Evolutionary conservation across 2,113 vertebrate genomes (phyloP), one percentile per base, ranked within the genome.

Genomic region (Scophthalmus maximus): DNA sequence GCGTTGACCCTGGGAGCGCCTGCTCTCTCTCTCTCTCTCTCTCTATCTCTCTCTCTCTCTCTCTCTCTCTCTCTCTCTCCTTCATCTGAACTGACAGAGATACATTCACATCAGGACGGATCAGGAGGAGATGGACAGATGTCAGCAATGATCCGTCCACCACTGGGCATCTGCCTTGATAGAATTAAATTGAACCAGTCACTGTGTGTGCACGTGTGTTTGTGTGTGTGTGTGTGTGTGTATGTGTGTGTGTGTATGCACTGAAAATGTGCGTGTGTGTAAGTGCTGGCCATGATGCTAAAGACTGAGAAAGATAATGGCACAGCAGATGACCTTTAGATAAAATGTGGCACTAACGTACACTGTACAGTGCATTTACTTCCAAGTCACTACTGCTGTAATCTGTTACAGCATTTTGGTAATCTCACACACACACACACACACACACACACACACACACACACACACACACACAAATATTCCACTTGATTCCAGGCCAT

Each of bases 121-220:
- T 90, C 86, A 89, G 87, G 87, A 86, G 57, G 61, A 74, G 79
- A 87, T 76, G 75, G 89, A 91, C 91, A 93, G 91, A 92, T 94
- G 91, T 91, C 89, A 85, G 79, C 83, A 85, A 85, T 88, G 90
- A 93, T 90, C 86, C 49, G 42, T 89, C 78, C 77, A 68, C 84
- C 68, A 68, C 84, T 79, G 84, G 85, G 74, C 84, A 93, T 83
- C 87, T 86, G 87, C 83, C 87, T 76, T 81, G 75, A 80, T 87
- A 83, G 76, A 87, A 89, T 82, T 82, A 90, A 76, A 74, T 68
- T 70, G 80, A 85, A 79, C 42, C 65, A 70, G 68, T 64, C 68
- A 56, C 61, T 47, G 20, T 61, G 65, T 70, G 34, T 56, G 30
- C 68, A 47, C 52, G 11, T 14, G 4, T 73, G 42, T 30, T 12